phyloP scores from a whole-genome alignment of 2,797 vertebrate species.

The Enteromius argenteus region DNA sequence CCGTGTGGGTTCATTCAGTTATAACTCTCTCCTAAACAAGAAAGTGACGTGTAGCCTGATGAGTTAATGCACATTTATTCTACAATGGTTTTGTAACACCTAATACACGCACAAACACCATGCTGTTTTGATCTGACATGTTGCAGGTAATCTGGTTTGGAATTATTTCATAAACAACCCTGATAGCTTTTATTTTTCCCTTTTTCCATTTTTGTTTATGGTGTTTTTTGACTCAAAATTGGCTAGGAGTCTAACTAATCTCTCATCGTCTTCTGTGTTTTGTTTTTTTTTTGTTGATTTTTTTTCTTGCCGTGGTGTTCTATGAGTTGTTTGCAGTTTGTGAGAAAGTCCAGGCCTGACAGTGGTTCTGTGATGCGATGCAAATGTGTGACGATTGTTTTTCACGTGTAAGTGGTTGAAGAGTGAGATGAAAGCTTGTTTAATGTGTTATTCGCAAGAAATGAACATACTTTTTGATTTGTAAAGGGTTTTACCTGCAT shows the following conservation, averaged over 20 bases:
- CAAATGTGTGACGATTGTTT: conserved; percentile 71
- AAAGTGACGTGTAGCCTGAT: conserved; percentile 71
- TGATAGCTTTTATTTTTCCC: conserved; percentile 70
- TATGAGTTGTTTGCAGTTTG: conserved; percentile 78
- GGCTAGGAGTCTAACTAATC: conserved; percentile 62
- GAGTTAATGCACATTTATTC: conserved; percentile 67
- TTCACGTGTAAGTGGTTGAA: conserved; percentile 62
- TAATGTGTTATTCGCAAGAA: conserved; percentile 66
- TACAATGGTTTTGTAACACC: conserved; percentile 69
- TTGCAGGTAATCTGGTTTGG: conserved; percentile 66
- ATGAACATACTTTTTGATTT: conserved; percentile 69
- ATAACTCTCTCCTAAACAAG: conserved; percentile 68
- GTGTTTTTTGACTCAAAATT: conserved; percentile 60
- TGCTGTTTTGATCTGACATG: conserved; percentile 54
- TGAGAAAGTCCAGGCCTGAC: conserved; percentile 63
- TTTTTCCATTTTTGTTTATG: conserved; percentile 56
- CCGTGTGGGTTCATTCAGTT: conserved; percentile 66
- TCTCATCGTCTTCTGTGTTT: conserved; percentile 60
- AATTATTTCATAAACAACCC: conserved; percentile 66
- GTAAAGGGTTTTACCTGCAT: conserved; percentile 73
- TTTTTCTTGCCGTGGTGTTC: conserved; percentile 70
- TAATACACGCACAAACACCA: conserved; percentile 64
- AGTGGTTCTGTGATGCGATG: conserved; percentile 51
- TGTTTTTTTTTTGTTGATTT: conserved; percentile 26
- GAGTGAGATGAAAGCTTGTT: conserved; percentile 54